Conservation (phyloP, 1,140 invertebrate species). For the Pachypeltis micranthus region DNA sequence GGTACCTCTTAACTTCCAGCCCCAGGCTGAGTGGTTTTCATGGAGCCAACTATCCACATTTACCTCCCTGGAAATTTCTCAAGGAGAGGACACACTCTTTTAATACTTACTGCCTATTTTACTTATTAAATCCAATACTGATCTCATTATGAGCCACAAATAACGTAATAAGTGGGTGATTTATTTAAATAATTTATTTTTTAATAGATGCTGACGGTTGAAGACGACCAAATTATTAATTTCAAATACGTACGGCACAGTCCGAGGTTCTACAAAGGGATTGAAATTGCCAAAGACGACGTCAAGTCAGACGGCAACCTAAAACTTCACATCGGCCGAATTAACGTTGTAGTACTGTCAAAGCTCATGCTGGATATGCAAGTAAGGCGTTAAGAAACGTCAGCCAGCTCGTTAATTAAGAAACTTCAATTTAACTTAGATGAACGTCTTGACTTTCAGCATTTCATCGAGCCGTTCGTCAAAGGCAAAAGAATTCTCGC, state of each 20-base stretch:
- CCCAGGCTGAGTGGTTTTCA: no score
- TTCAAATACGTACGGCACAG: slow-evolving; percentile 61
- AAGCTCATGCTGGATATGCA: slow-evolving; percentile 59
- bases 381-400: slow-evolving; percentile 31
- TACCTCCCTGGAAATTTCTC: no score
- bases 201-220: slow-evolving; percentile 33
- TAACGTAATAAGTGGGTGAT: background rate
- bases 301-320: slow-evolving; percentile 54
- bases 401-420: background rate
- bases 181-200: no score
- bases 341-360: slow-evolving; percentile 57
- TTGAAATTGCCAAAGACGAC: slow-evolving; percentile 37
- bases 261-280: slow-evolving; percentile 41
- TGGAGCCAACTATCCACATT: no score
- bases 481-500: slow-evolving; percentile 35
- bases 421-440: no score
- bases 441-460: slow-evolving; percentile 38
- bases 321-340: slow-evolving; percentile 52
- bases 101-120: background rate
- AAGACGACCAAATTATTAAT: slow-evolving; percentile 65
- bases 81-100: no score
- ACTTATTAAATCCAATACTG: background rate
- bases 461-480: slow-evolving; percentile 54
- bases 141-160: background rate
- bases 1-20: no score